These are phyloP conservation scores for Neodiprion fabricii DNA, from an alignment of 1,140 invertebrate genomes.

Conservation along the genomic window DNA sequence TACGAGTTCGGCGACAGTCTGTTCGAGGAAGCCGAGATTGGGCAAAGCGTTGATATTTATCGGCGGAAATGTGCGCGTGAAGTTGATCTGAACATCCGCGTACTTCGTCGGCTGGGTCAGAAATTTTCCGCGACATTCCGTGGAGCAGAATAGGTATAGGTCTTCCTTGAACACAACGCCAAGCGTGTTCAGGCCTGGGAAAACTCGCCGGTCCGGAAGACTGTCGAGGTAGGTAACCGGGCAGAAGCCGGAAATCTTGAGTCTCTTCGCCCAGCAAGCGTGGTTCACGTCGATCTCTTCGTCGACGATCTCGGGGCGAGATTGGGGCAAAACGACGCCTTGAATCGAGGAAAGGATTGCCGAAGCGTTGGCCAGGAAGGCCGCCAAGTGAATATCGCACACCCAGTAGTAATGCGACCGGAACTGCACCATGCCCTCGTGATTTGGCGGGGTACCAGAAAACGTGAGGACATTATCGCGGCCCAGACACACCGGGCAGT, in stretches of 20 bases:
- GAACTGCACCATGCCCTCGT: slow-evolving; percentile 63
- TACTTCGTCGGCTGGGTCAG: slow-evolving; percentile 56
- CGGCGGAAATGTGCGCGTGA: slow-evolving; percentile 49
- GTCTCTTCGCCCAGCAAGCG: slow-evolving; percentile 35
- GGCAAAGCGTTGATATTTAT: slow-evolving; percentile 59
- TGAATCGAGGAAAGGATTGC: slow-evolving; percentile 46
- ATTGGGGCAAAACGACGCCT: slow-evolving; percentile 52
- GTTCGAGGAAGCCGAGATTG: slow-evolving; percentile 64
- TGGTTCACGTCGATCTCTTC: slow-evolving; percentile 43
- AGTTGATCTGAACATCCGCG: slow-evolving; percentile 51
- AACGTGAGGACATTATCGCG: slow-evolving; percentile 49
- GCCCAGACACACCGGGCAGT: slow-evolving; percentile 64
- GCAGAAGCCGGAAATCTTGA: slow-evolving; percentile 63
- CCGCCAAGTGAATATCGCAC: slow-evolving; percentile 58
- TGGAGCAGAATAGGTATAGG: slow-evolving; percentile 64
- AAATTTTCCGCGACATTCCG: slow-evolving; percentile 60
- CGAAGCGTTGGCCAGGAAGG: slow-evolving; percentile 55
- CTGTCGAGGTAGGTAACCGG: slow-evolving; percentile 65
- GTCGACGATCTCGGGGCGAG: slow-evolving; percentile 56
- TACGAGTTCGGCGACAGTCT: slow-evolving; percentile 61
- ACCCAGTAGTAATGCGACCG: slow-evolving; percentile 64
- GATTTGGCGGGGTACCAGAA: slow-evolving; percentile 55
- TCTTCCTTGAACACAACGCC: slow-evolving; percentile 55
- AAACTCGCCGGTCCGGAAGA: slow-evolving; percentile 54
- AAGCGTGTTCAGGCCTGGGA: slow-evolving; percentile 51